A percentile compares a stretch with the other conserved stretches of the same genome.
phyloP scores from a whole-genome alignment of 2,888 invertebrate genomes.

The Phragmatobia fuliginosa region DNA sequence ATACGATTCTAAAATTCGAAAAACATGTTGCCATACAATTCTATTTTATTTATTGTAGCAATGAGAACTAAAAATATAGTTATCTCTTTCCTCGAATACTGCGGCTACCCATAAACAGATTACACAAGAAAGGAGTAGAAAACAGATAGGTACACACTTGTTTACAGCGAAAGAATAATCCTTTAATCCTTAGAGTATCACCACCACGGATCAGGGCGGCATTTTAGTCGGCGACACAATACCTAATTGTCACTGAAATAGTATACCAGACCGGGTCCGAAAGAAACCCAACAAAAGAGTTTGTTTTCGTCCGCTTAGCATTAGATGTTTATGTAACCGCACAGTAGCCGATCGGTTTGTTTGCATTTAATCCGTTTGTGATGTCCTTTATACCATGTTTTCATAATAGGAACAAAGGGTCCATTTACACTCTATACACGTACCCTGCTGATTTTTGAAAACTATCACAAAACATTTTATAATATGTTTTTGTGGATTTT shows the following conservation, averaged over 20 bases:
- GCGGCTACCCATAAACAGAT: constrained; percentile 36
- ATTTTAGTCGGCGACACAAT: constrained; percentile 65
- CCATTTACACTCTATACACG: constrained; percentile 52
- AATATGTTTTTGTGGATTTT: constrained; percentile 31
- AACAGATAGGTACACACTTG: constrained; percentile 70
- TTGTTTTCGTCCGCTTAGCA: constrained; percentile 80
- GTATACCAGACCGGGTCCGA: constrained; percentile 60
- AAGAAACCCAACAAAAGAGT: constrained; percentile 73
- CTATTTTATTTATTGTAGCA: constrained; percentile 4
- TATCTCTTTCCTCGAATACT: constrained; percentile 29
- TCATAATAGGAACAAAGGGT: constrained; percentile 61
- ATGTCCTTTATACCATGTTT: constrained; percentile 73
- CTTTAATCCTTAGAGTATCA: constrained; percentile 81
- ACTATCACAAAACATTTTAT: constrained; percentile 25
- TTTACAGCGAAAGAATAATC: constrained; percentile 73
- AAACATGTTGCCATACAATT: neutral
- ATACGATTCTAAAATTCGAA: neutral
- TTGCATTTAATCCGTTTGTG: constrained; percentile 83
- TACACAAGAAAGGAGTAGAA: constrained; percentile 63
- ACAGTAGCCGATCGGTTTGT: constrained; percentile 75
- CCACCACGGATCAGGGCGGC: constrained; percentile 64
- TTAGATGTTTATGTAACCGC: constrained; percentile 78
- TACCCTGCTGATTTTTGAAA: constrained; percentile 22
- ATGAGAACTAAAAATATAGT: constrained; percentile 6
- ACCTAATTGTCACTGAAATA: constrained; percentile 74